A percentile compares a stretch with the other conserved stretches of the same genome.
Evolutionary conservation across 53 echinoderm and acorn worm species (phyloP).

Genomic region (Astropecten irregularis): DNA sequence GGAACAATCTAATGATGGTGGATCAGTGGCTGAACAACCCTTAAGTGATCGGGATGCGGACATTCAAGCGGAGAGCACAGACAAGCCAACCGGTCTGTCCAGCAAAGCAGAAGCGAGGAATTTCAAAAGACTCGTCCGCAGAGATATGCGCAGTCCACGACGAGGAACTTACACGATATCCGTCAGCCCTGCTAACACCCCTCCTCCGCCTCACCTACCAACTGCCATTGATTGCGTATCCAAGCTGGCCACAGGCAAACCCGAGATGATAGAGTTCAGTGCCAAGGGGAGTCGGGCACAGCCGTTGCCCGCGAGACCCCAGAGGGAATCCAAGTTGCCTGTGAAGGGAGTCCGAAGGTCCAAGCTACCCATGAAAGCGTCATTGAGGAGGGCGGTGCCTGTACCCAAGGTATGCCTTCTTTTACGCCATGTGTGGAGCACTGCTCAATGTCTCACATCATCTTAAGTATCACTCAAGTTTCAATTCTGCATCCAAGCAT

Average conservation of each 20-base stretch:
- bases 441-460: background rate
- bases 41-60: background rate
- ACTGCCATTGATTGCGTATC: slow-evolving; percentile 57
- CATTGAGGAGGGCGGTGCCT: slow-evolving; percentile 15
- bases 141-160: slow-evolving; percentile 62
- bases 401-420: background rate
- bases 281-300: background rate
- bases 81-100: background rate
- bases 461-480: background rate
- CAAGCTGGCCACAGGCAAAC: slow-evolving; percentile 3
- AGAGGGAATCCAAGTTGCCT: slow-evolving; percentile 42
- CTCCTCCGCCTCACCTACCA: slow-evolving; percentile 47
- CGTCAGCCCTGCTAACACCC: slow-evolving; percentile 18
- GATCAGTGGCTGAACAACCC: too few species aligned
- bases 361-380: slow-evolving; percentile 47
- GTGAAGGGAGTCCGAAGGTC: slow-evolving; percentile 34
- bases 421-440: background rate
- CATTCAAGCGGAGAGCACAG: background rate
- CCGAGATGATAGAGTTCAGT: background rate
- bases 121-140: slow-evolving; percentile 45
- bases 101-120: background rate
- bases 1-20: background rate
- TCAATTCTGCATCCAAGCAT: too few species aligned
- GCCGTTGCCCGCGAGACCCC: background rate
- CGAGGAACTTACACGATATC: slow-evolving; percentile 56